These are phyloP conservation scores for Drosophila helvetica DNA, from an alignment of 2,888 invertebrate genomes.

Conservation along the genomic window DNA sequence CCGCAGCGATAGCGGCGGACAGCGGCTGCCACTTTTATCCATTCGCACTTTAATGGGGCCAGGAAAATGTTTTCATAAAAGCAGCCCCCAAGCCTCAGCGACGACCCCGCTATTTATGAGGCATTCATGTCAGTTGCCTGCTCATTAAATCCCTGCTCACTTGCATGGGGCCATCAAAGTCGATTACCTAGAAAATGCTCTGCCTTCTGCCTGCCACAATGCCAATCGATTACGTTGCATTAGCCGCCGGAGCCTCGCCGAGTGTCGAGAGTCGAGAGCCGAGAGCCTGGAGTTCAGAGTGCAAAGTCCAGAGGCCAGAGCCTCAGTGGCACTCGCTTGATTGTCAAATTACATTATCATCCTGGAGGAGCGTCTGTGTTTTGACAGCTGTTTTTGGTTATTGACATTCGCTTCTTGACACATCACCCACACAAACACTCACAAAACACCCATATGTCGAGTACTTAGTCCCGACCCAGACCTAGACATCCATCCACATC, in stretches of 20 bases:
- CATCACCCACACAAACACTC: constrained; percentile 26
- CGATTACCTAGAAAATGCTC: constrained; percentile 75
- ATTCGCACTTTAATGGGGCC: constrained; percentile 61
- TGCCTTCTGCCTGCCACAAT: constrained; percentile 57
- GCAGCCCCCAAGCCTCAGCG: constrained; percentile 15
- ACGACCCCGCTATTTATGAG: constrained; percentile 59
- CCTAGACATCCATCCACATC: background rate
- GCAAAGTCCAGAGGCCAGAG: constrained; percentile 12
- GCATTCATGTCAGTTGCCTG: constrained; percentile 42
- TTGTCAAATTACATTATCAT: constrained; percentile 77
- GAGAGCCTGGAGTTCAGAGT: constrained; percentile 4
- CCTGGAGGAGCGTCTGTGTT: constrained; percentile 63
- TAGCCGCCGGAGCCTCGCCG: constrained; percentile 4
- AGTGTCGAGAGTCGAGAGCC: background rate
- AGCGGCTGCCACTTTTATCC: constrained; percentile 43
- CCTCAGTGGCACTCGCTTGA: constrained; percentile 57
- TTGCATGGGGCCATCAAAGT: constrained; percentile 65
- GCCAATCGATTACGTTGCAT: constrained; percentile 75
- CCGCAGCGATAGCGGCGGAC: constrained; percentile 15
- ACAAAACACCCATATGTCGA: constrained; percentile 8
- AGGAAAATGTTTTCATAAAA: constrained; percentile 69
- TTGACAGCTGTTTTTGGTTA: constrained; percentile 75
- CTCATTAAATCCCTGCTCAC: constrained; percentile 63
- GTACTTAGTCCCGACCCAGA: constrained; percentile 45
- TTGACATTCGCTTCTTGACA: constrained; percentile 70